Conservation (phyloP, 2,797 vertebrate species). For the Clarias fuscus region DNA sequence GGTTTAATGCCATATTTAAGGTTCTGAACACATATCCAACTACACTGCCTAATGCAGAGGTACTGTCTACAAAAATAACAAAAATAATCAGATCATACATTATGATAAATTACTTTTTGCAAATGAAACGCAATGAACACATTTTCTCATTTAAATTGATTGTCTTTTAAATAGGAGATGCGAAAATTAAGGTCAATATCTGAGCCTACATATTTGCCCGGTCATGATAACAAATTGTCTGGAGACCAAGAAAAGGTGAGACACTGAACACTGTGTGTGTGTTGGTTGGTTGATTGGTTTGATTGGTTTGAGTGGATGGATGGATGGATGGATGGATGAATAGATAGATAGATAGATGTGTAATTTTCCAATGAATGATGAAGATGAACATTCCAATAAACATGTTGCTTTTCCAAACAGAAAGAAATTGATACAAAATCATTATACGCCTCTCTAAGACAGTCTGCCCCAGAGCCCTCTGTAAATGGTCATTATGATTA, state of each 20-base stretch:
- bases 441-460: neutral
- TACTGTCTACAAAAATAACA: constrained; percentile 41
- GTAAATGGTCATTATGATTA: neutral
- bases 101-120: neutral
- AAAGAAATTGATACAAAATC: neutral
- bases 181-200: constrained; percentile 41
- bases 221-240: neutral
- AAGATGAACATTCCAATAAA: neutral
- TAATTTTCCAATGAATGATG: too few species aligned
- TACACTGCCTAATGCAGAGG: constrained; percentile 48
- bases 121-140: neutral
- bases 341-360: too few species aligned
- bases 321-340: too few species aligned
- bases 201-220: neutral
- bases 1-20: constrained; percentile 65
- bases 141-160: neutral
- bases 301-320: too few species aligned
- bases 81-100: neutral
- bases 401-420: neutral
- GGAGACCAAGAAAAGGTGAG: constrained; percentile 25
- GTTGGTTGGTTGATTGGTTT: too few species aligned
- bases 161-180: neutral
- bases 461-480: constrained; percentile 14
- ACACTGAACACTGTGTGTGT: neutral
- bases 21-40: constrained; percentile 58